Evolutionary conservation across 2,113 vertebrate species (phyloP).

Genomic region (Fukomys damarensis): DNA sequence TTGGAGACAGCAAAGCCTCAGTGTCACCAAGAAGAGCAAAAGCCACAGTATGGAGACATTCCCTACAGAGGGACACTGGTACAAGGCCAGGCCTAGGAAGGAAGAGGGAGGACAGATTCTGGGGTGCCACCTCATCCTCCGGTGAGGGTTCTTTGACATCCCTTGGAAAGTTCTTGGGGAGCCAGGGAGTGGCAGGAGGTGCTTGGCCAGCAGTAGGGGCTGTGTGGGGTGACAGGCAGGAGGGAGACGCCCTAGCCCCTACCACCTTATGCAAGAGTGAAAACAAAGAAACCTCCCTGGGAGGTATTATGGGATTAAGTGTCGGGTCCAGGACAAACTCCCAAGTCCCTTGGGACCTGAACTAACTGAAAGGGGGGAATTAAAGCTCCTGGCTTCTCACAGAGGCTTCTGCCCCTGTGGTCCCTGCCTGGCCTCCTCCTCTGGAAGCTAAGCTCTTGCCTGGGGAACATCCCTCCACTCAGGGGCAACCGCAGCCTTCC

Average conservation of each 20-base stretch:
- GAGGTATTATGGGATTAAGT: constrained; percentile 79
- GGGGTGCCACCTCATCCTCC: neutral
- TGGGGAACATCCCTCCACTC: neutral
- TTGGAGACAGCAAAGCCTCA: neutral
- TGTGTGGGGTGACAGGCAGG: neutral
- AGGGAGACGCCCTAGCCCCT: neutral
- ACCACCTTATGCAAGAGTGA: constrained; percentile 68
- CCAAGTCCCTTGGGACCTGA: constrained; percentile 76
- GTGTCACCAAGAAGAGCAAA: neutral
- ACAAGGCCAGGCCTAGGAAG: neutral
- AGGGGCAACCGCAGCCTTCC: constrained; percentile 46
- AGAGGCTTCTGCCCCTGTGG: neutral
- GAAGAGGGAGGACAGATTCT: neutral
- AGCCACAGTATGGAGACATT: neutral
- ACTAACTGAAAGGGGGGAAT: constrained; percentile 76
- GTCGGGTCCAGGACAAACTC: constrained; percentile 64
- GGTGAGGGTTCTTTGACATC: neutral
- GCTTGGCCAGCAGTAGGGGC: neutral
- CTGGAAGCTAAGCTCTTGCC: constrained; percentile 67
- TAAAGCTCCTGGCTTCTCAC: constrained; percentile 59
- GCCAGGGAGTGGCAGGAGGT: neutral
- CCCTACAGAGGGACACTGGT: neutral
- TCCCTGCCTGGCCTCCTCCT: constrained; percentile 63
- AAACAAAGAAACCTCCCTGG: constrained; percentile 78
- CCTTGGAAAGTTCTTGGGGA: neutral